Conservation (phyloP, 2,113 vertebrate species). For the Corynorhinus townsendii region DNA sequence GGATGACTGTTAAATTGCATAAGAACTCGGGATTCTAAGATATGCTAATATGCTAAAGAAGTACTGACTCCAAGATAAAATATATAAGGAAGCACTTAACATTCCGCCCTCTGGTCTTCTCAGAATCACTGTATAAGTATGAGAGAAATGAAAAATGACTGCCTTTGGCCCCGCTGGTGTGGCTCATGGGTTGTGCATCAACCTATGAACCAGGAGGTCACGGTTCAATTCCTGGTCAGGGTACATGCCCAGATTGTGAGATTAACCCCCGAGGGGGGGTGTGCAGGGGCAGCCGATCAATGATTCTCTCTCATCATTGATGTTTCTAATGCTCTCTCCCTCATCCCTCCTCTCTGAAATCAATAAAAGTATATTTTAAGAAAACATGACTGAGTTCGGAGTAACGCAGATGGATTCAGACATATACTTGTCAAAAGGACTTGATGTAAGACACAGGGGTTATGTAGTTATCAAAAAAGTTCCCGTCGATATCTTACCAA, state of each 20-base stretch:
- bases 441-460: background rate
- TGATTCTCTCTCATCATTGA: no score
- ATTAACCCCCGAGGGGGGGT: no score
- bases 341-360: no score
- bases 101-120: background rate
- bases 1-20: background rate
- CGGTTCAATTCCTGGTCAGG: no score
- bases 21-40: background rate
- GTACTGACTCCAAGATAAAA: background rate
- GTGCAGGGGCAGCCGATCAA: no score
- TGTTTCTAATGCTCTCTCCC: no score
- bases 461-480: background rate
- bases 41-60: background rate
- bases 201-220: no score
- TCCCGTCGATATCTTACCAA: background rate
- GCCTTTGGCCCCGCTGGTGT: no score
- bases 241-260: no score
- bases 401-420: background rate
- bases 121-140: background rate
- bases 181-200: no score
- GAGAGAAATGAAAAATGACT: background rate
- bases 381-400: background rate
- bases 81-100: background rate
- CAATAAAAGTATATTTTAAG: no score
- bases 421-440: background rate